phyloP scores from a whole-genome alignment of 2,888 invertebrate genomes.

The Nephrotoma appendiculata region DNA sequence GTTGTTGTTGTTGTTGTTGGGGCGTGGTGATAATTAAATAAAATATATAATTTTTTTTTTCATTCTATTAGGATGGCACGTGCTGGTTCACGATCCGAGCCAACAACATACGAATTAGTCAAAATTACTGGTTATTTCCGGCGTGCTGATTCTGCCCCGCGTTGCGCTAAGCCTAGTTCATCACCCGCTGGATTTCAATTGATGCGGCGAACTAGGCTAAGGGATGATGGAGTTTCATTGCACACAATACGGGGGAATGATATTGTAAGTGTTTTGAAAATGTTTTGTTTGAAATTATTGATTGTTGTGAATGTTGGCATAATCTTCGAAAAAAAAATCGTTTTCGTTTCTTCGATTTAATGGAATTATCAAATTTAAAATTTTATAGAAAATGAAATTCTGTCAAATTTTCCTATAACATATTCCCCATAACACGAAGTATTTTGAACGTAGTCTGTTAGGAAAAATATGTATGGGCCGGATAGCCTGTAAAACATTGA shows the following conservation, averaged over 20 bases:
- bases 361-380: too few relatives aligned
- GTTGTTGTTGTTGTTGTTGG: too few relatives aligned
- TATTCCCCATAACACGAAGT: too few relatives aligned
- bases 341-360: too few relatives aligned
- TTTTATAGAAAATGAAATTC: too few relatives aligned
- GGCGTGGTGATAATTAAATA: neutral
- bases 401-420: too few relatives aligned
- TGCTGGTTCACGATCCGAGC: conserved; percentile 56
- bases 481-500: too few relatives aligned
- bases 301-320: too few relatives aligned
- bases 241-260: conserved; percentile 43
- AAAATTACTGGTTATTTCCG: conserved; percentile 50
- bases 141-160: conserved; percentile 39
- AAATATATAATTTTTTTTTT: neutral
- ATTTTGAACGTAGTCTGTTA: too few relatives aligned
- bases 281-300: too few relatives aligned
- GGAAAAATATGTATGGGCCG: too few relatives aligned
- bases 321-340: too few relatives aligned
- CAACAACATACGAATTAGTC: conserved; percentile 54
- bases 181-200: conserved; percentile 29
- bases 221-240: conserved; percentile 38
- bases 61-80: conserved; percentile 36
- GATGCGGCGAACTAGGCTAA: conserved; percentile 36
- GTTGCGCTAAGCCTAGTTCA: conserved; percentile 35
- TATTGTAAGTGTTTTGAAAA: conserved; percentile 30